Conservation (phyloP, 2,797 vertebrate species). For the Tamandua tetradactyla region DNA sequence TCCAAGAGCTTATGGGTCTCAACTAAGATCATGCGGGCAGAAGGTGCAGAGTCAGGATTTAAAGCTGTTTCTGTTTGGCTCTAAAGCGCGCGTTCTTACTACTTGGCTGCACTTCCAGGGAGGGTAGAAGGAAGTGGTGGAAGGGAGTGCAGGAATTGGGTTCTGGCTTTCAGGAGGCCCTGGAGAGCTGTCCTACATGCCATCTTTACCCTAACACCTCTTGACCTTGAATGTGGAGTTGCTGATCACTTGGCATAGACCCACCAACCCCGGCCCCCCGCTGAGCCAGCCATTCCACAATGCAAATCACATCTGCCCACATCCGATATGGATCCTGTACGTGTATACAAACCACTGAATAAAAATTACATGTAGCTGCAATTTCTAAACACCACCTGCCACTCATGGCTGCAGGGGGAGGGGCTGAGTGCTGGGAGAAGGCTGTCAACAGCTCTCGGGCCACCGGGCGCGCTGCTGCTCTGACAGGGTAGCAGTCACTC, state of each 20-base stretch:
- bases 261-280: not conserved
- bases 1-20: no score
- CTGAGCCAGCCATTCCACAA: not conserved
- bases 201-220: not conserved
- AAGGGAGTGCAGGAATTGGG: not conserved
- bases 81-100: not conserved
- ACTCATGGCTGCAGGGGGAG: not conserved
- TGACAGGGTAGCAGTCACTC: not conserved
- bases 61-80: no score
- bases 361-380: constrained; percentile 31
- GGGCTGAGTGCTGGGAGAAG: not conserved
- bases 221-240: not conserved
- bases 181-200: not conserved
- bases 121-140: not conserved
- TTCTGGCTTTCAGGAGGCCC: not conserved
- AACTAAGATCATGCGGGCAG: not conserved
- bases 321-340: not conserved
- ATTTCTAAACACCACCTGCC: constrained; percentile 5
- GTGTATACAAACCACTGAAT: not conserved
- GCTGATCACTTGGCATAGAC: not conserved
- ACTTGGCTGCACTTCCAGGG: not conserved
- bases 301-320: not conserved
- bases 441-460: not conserved
- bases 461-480: not conserved
- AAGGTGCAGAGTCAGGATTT: no score